phyloP scores from a whole-genome alignment of 2,888 invertebrate genomes.

The Sialis lutaria region DNA sequence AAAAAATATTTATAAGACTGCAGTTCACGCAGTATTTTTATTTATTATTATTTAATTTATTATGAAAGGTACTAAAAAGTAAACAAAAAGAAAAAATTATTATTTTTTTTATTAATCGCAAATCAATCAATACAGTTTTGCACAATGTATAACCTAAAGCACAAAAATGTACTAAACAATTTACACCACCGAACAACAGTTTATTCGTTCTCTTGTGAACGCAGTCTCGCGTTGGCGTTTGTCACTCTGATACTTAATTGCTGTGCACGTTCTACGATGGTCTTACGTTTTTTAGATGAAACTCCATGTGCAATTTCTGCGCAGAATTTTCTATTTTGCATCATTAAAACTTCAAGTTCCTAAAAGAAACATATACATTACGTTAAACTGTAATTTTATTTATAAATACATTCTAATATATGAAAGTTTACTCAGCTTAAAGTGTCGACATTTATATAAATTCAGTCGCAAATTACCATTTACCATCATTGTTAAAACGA shows the following conservation, averaged over 20 bases:
- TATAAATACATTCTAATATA: background rate
- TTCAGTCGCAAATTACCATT: constrained; percentile 28
- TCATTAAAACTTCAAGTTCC: constrained; percentile 94
- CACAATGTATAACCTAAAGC: background rate
- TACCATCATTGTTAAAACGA: constrained; percentile 18
- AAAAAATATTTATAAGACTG: no score
- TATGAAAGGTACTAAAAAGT: background rate
- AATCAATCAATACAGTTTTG: background rate
- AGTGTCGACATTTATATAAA: constrained; percentile 15
- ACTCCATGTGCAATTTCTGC: constrained; percentile 97
- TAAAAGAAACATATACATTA: constrained; percentile 21
- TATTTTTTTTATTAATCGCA: background rate
- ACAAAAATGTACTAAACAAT: background rate
- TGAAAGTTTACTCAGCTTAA: constrained; percentile 12
- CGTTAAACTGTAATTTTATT: background rate
- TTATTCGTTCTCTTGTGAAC: constrained; percentile 98
- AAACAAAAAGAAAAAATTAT: background rate
- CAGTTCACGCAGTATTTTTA: no score
- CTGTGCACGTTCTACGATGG: constrained; percentile 91
- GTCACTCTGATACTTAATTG: constrained; percentile 91
- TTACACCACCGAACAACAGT: constrained; percentile 12
- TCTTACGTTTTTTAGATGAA: constrained; percentile 92
- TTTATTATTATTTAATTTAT: no score
- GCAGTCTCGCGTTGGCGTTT: constrained; percentile 88
- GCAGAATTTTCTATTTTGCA: constrained; percentile 96